Conservation (phyloP, 2,113 vertebrate species). For the Empidonax alnorum region DNA sequence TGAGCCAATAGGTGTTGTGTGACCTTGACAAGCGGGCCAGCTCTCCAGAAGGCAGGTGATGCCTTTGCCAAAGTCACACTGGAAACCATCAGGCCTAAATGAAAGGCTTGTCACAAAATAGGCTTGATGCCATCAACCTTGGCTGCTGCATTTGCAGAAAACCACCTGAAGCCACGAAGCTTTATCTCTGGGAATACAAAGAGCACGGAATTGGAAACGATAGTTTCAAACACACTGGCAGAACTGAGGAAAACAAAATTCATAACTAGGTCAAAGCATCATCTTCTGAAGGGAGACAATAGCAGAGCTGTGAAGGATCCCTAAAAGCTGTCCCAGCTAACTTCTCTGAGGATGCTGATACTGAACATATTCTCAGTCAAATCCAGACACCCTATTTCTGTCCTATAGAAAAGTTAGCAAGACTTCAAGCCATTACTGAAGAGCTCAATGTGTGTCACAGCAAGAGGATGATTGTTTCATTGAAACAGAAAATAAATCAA, state of each 20-base stretch:
- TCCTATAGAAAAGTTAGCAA: not conserved
- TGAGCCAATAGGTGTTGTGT: slow-evolving; percentile 5
- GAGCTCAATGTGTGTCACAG: not conserved
- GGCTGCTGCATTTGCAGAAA: slow-evolving; percentile 18
- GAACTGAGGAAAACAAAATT: not conserved
- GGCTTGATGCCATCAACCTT: not conserved
- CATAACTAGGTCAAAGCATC: not conserved
- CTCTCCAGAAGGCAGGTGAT: slow-evolving; percentile 3
- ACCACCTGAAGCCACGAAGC: not conserved
- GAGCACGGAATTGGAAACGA: not conserved
- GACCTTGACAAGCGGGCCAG: slow-evolving; percentile 20
- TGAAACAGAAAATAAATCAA: slow-evolving; percentile 2
- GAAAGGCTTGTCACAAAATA: slow-evolving; percentile 16
- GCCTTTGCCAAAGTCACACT: slow-evolving; percentile 28
- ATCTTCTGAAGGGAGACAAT: not conserved
- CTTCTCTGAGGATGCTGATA: not conserved
- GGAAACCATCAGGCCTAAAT: slow-evolving; percentile 27
- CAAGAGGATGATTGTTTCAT: not conserved
- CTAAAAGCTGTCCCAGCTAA: not conserved
- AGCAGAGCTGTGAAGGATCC: not conserved
- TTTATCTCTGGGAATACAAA: not conserved
- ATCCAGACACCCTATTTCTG: not conserved
- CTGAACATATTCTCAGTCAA: not conserved
- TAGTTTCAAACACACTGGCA: not conserved
- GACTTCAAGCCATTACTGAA: not conserved